Conservation (phyloP, 2,113 vertebrate species). For the Beaufortia kweichowensis region DNA sequence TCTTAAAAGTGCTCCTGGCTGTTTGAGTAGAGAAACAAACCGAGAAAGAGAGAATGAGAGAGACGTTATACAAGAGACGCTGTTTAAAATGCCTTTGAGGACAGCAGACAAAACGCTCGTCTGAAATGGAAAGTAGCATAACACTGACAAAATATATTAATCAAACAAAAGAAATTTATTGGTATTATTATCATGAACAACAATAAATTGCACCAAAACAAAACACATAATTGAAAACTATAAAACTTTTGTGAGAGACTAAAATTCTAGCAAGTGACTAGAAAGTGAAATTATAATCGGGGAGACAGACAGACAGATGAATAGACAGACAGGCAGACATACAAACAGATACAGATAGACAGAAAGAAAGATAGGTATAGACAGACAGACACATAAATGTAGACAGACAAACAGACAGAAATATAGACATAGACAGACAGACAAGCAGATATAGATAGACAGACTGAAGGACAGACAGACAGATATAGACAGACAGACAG, state of each 20-base stretch:
- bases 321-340: background rate
- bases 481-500: background rate
- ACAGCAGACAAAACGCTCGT: slow-evolving; percentile 44
- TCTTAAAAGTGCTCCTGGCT: slow-evolving; percentile 96
- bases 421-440: background rate
- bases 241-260: background rate
- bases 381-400: background rate
- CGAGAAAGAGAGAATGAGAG: slow-evolving; percentile 54
- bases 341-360: background rate
- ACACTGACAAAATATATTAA: background rate
- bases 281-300: background rate
- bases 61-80: slow-evolving; percentile 50
- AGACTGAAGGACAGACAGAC: background rate
- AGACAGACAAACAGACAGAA: background rate
- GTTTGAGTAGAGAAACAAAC: slow-evolving; percentile 47
- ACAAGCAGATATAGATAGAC: background rate
- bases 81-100: slow-evolving; percentile 20
- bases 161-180: background rate
- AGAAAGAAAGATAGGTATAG: background rate
- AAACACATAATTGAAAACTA: background rate
- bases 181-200: background rate
- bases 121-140: background rate
- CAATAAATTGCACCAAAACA: background rate
- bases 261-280: background rate
- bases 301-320: background rate